Evolutionary conservation across 2,888 invertebrate genomes (phyloP).

Genomic region (Tetrapedia diversipes): DNA sequence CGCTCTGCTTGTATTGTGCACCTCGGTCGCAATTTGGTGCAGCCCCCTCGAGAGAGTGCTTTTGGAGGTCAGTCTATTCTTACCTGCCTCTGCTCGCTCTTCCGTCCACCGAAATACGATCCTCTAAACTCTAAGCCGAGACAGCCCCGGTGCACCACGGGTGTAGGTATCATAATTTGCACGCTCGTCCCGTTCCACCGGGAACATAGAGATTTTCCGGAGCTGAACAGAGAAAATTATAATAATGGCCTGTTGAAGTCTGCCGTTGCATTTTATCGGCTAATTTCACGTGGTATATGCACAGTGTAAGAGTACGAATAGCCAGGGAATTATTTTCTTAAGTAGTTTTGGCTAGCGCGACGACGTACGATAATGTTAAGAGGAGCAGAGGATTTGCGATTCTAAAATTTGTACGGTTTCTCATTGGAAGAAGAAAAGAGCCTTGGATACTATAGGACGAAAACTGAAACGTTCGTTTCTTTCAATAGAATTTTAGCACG

Average conservation of each 20-base stretch:
- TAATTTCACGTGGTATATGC: neutral
- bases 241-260: neutral
- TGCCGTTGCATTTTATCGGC: neutral
- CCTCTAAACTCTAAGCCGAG: neutral
- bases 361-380: neutral
- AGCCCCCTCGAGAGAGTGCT: conserved; percentile 33
- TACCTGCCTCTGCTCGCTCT: conserved; percentile 39
- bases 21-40: conserved; percentile 34
- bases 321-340: neutral
- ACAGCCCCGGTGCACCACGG: too few species aligned
- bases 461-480: too few species aligned
- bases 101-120: conserved; percentile 47
- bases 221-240: neutral
- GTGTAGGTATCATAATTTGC: conserved; percentile 10
- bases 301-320: neutral
- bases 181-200: neutral
- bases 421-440: too few species aligned
- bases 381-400: neutral
- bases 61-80: conserved; percentile 63
- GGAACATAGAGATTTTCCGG: neutral
- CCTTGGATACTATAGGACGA: too few species aligned
- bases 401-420: too few species aligned
- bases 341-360: neutral
- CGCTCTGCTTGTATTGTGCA: conserved; percentile 46
- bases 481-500: too few species aligned